Percentiles rank a stretch among this genome's conserved stretches.
phyloP scores from a whole-genome alignment of 2,888 invertebrate genomes.

The Cryptocephalus moraei region DNA sequence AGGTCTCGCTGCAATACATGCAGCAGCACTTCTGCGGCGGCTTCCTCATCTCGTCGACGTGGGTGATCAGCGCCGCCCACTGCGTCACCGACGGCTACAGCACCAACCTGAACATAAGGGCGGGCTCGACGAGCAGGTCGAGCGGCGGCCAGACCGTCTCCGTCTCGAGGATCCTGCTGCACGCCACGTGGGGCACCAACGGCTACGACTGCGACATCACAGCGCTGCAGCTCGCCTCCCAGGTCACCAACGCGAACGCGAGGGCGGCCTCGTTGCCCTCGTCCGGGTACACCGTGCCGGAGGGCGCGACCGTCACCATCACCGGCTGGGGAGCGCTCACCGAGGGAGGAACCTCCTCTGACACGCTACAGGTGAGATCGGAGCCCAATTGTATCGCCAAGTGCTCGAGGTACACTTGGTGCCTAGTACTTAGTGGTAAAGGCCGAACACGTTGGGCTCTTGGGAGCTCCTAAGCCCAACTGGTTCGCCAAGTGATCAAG shows the following conservation, averaged over 20 bases:
- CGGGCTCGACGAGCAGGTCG: constrained; percentile 5
- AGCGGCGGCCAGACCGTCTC: constrained; percentile 7
- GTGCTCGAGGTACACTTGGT: too few relatives aligned
- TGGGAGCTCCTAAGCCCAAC: too few relatives aligned
- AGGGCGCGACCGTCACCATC: constrained; percentile 5
- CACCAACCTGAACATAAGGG: constrained; percentile 3
- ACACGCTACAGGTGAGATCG: too few relatives aligned
- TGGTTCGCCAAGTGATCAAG: too few relatives aligned
- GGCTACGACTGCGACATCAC: constrained; percentile 9
- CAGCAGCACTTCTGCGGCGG: neutral
- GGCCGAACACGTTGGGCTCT: too few relatives aligned
- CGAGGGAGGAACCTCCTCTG: too few relatives aligned
- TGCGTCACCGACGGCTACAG: neutral
- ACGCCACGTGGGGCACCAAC: constrained; percentile 5
- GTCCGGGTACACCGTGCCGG: neutral
- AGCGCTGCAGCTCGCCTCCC: constrained; percentile 3
- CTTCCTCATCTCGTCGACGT: neutral
- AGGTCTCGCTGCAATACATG: neutral
- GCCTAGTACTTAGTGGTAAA: too few relatives aligned
- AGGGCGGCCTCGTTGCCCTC: constrained; percentile 1
- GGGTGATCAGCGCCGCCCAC: neutral
- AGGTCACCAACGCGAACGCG: neutral
- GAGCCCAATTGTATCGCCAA: too few relatives aligned
- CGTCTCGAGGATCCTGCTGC: constrained; percentile 4
- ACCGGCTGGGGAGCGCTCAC: constrained; percentile 11